Evolutionary conservation across 1,140 invertebrate species (phyloP), one percentile per base, ranked within the genome.

Genomic region (Lethocerus indicus): DNA sequence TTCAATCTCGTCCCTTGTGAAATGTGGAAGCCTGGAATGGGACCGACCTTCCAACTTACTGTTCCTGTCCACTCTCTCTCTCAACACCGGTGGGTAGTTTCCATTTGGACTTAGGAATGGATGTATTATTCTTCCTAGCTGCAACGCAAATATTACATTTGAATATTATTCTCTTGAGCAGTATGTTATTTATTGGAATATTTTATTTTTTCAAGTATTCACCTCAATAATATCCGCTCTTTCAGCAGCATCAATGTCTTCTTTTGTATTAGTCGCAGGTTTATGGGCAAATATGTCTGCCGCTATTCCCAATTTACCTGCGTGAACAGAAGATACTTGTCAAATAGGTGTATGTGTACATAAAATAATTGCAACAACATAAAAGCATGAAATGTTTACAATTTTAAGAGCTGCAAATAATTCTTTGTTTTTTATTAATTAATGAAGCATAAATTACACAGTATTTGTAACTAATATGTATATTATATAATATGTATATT

Each of bases 91-190:
- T 0, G 75, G 74, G 62, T 73, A 76, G 28, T 73, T 69, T 0
- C 74, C 74, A n/a, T 60, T 63, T n/a, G n/a, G n/a, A n/a, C n/a
- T n/a, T 52, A 64, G 69, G 7, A 76, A 62, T 2, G 73, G 68
- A 55, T 73, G 62, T 0, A 68, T 59, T 43, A 68, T 66, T 59
- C 67, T 64, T 7, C 67, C 68, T 25, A 60, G 55, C 67, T 72
- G 57, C 41, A 60, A 64, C 43, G 20, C 13, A 32, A 13, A 39
- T 37, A 65, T 23, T 44, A 54, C 58, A 36, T 29, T 50, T 27
- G 3, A 25, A 13, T 4, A 50, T 24, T 3, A 37, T 3, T 36
- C 9, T 3, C 2, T 18, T 16, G 2, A 9, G 20, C 2, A 36
- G 20, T 16, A 36, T 16, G 29, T 32, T n/a, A 36, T 16, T 36